These are phyloP conservation scores for Zosterops borbonicus DNA, from an alignment of 2,113 vertebrate species.

Conservation along the genomic window DNA sequence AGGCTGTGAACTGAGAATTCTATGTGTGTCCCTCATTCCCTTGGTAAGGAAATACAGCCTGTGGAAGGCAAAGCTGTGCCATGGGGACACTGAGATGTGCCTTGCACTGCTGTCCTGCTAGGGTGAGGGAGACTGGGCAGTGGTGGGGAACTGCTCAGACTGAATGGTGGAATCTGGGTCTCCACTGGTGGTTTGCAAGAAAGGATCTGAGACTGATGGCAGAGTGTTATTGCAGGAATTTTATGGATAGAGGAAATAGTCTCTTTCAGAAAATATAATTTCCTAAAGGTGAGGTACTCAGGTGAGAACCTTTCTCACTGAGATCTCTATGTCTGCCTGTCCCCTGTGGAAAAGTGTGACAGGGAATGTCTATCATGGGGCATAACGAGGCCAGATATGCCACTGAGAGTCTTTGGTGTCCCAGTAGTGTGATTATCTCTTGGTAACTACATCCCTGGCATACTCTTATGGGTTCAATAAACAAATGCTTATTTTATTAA, in stretches of 20 bases:
- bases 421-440: conserved; percentile 5
- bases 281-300: background rate
- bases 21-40: background rate
- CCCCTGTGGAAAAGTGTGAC: background rate
- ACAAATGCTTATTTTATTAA: conserved; percentile 26
- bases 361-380: background rate
- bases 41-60: background rate
- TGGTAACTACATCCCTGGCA: background rate
- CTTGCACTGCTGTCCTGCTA: background rate
- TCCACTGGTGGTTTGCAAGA: background rate
- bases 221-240: background rate
- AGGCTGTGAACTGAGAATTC: background rate
- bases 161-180: background rate
- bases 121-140: background rate
- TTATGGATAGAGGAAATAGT: background rate
- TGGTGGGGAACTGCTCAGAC: accelerated
- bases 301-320: background rate
- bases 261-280: background rate
- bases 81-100: accelerated
- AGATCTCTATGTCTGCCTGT: background rate
- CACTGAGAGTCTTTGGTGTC: background rate
- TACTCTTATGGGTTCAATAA: conserved; percentile 2
- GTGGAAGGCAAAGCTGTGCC: background rate
- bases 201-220: background rate
- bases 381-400: background rate